A percentile compares a stretch with the other conserved stretches of the same genome.
Conservation (phyloP, 1,140 invertebrate species). For the Micrasema minimum region DNA sequence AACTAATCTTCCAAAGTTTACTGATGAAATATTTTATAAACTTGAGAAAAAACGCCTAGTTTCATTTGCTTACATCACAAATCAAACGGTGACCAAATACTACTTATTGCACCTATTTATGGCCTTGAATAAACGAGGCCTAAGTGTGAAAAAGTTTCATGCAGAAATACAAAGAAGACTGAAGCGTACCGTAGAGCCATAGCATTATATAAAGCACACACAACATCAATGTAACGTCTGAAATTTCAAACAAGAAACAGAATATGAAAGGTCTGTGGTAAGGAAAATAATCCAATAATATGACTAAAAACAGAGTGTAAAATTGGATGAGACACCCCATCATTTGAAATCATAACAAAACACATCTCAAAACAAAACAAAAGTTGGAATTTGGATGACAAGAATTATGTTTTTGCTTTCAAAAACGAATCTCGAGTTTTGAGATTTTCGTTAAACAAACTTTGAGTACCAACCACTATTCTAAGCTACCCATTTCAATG, state of each 20-base stretch:
- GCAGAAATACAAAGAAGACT: slow-evolving; percentile 28
- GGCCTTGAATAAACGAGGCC: too few species aligned
- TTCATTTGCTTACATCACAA: too few species aligned
- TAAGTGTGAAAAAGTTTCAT: slow-evolving; percentile 34
- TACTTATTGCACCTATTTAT: too few species aligned
- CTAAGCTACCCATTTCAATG: slow-evolving; percentile 27
- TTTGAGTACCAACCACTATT: slow-evolving; percentile 12
- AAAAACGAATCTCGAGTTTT: background rate
- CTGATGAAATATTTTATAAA: too few species aligned
- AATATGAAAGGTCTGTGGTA: slow-evolving; percentile 22
- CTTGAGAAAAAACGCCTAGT: too few species aligned
- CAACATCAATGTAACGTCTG: slow-evolving; percentile 42
- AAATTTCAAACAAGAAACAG: slow-evolving; percentile 9
- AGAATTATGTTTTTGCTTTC: background rate
- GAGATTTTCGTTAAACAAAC: slow-evolving; percentile 2
- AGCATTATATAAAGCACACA: slow-evolving; percentile 48
- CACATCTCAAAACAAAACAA: background rate
- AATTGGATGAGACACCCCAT: background rate
- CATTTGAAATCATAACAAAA: background rate
- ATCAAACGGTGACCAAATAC: too few species aligned
- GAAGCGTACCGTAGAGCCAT: slow-evolving; percentile 1
- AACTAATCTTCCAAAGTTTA: too few species aligned
- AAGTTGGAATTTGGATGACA: slow-evolving; percentile 24
- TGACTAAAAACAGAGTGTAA: too few species aligned
- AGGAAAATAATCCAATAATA: background rate